Evolutionary conservation across 2,113 vertebrate genomes (phyloP), one percentile per base, ranked within the genome.

Genomic region (Rhinichthys klamathensis): DNA sequence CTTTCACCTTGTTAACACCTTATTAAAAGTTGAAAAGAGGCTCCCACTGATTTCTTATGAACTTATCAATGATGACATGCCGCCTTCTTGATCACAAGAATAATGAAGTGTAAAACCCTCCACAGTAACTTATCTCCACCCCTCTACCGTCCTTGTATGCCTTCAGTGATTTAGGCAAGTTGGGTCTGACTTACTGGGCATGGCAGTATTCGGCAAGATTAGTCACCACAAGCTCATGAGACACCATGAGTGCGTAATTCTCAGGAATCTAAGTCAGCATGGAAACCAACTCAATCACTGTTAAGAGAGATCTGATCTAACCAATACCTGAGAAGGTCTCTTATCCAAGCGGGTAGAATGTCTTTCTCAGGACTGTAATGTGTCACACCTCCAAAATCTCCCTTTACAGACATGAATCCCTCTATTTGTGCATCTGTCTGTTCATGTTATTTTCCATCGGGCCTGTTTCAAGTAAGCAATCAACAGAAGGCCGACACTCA

Each of bases 351-450:
- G 46, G 65, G 18, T 72, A 35, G 35, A 25, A 6, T 82, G 30
- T 83, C 65, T 16, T 72, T 70, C 80, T 21, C 67, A 38, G 21
- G 30, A 72, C 46, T 83, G 65, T 23, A 18, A 38, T 27, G 23
- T 67, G 23, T 83, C 49, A 83, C 81, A 58, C 81, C 46, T 41
- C 81, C 38, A 12, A 73, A 83, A 72, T 72, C 49, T 83, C 30
- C 49, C 32, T 58, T 58, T 75, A 82, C 38, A 21, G 69, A 61
- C 82, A 32, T 60, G 46, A 80, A 80, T 80, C 60, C 77, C 78
- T 56, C 49, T 73, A 69, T 87, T 76, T 58, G 69, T 87, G 78
- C 63, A 86, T 81, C 77, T 86, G 84, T 75, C 30, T 5, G 15
- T 51, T 86, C 67, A 27, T 63, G 69, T 73, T 38, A 73, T 79